phyloP scores from a whole-genome alignment of 2,888 invertebrate species.

The Limenitis camilla region DNA sequence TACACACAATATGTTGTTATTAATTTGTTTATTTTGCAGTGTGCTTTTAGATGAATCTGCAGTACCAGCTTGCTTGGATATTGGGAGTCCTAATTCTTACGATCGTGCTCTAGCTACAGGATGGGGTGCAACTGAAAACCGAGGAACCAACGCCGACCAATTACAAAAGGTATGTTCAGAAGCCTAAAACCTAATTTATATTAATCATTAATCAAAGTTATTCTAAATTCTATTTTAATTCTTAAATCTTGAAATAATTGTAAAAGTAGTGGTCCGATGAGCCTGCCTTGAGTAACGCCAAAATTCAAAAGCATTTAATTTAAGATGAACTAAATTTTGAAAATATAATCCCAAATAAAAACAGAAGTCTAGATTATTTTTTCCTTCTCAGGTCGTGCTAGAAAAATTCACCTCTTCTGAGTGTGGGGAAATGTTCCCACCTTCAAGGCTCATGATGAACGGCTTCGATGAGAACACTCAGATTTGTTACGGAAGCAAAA shows the following conservation, averaged over 20 bases:
- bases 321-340: no score
- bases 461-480: constrained; percentile 39
- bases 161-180: constrained; percentile 40
- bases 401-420: constrained; percentile 34
- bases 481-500: constrained; percentile 45
- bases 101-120: constrained; percentile 37
- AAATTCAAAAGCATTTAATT: no score
- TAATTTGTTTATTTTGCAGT: constrained; percentile 24
- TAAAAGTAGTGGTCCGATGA: no score
- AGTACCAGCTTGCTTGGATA: constrained; percentile 44
- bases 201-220: no score
- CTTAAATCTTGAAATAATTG: no score
- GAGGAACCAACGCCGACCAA: constrained; percentile 28
- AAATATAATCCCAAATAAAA: no score
- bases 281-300: background rate
- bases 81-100: constrained; percentile 27
- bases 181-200: background rate
- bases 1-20: no score
- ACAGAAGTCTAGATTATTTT: background rate
- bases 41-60: constrained; percentile 32
- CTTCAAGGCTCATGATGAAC: constrained; percentile 26
- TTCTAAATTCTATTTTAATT: no score
- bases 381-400: constrained; percentile 45
- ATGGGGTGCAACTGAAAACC: constrained; percentile 39
- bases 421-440: constrained; percentile 32